Base-by-base conservation (phyloP, 2,888 invertebrate genomes). In the Plagodis dolabraria region DNA sequence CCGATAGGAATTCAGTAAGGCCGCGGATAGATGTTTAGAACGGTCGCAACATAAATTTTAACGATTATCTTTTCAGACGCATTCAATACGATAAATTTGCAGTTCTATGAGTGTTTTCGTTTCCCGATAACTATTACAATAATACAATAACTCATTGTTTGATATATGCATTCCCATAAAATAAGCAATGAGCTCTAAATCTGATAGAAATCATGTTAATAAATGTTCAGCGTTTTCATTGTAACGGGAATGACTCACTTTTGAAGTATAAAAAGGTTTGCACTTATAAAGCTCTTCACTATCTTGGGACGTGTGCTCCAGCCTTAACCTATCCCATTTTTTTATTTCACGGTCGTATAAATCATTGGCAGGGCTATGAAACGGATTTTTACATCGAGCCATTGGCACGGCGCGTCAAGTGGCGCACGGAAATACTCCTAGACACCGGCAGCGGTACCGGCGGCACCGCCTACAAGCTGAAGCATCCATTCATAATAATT, bases 341-440 rank as follows among this genome's bases (percentile, higher is more conserved):
- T 50, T 38, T 50, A 54, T 78, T 86, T 88, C 87, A 83, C 82
- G 87, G 86, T 70, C 87, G 70, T 72, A 80, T 82, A 83, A 81
- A 85, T 86, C 83, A 84, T 80, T 83, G 80, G 82, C 84, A 77
- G 82, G 80, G 81, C 81, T 86, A 85, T 85, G 85, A 87, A 82
- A 83, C 76, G 70, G 77, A 82, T 87, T 89, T 89, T 89, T 86
- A 87, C 77, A 85, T 80, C 76, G 72, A 75, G 75, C 82, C 79
- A 89, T 87, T 86, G 87, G 85, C 87, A 85, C 82, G 77, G 66
- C 71, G 70, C 75, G 80, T 90, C 90, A 87, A 91, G 92, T 87
- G 87, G 82, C 66, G 80, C 79, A 86, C 85, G 78, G 82, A 89
- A 90, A 90, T 89, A 92, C 80, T 81, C 71, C 76, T 82, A 89